phyloP scores from a whole-genome alignment of 2,797 vertebrate genomes.

The Emydoidea blandingii region DNA sequence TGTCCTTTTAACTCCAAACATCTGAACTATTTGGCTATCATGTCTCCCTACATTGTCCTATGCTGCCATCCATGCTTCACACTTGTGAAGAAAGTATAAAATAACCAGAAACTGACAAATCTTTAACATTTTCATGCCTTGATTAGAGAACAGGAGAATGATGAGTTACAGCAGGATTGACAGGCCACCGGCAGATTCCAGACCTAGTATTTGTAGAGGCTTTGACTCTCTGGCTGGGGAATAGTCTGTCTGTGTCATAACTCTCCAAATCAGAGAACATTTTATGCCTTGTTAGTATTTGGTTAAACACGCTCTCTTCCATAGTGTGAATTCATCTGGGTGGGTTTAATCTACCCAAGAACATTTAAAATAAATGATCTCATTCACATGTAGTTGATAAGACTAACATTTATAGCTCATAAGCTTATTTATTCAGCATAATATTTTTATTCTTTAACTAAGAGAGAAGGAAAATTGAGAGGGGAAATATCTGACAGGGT shows the following conservation, averaged over 20 bases:
- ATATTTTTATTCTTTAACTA: constrained; percentile 39
- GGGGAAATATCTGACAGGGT: constrained; percentile 40
- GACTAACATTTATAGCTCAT: constrained; percentile 6
- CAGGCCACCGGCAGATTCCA: constrained; percentile 25
- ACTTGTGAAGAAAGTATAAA: not conserved
- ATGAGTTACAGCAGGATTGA: constrained; percentile 43
- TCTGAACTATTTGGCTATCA: not conserved
- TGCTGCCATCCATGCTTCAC: not conserved
- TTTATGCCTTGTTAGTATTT: constrained; percentile 29
- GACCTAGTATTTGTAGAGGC: not conserved
- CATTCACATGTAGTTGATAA: not conserved
- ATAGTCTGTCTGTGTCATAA: not conserved
- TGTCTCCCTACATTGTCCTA: not conserved
- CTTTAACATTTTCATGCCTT: not conserved
- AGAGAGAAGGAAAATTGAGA: constrained; percentile 50
- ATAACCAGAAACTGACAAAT: constrained; percentile 16
- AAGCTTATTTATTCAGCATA: constrained; percentile 54
- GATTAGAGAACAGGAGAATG: constrained; percentile 37
- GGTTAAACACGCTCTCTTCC: constrained; percentile 37
- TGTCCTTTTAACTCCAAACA: not conserved
- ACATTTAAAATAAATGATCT: constrained; percentile 46
- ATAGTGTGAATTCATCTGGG: constrained; percentile 27
- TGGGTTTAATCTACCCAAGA: constrained; percentile 45
- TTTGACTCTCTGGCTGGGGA: not conserved
- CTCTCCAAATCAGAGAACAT: constrained; percentile 15